These are phyloP conservation scores for Ametastegia equiseti DNA, from an alignment of 2,888 invertebrate species.

Conservation along the genomic window DNA sequence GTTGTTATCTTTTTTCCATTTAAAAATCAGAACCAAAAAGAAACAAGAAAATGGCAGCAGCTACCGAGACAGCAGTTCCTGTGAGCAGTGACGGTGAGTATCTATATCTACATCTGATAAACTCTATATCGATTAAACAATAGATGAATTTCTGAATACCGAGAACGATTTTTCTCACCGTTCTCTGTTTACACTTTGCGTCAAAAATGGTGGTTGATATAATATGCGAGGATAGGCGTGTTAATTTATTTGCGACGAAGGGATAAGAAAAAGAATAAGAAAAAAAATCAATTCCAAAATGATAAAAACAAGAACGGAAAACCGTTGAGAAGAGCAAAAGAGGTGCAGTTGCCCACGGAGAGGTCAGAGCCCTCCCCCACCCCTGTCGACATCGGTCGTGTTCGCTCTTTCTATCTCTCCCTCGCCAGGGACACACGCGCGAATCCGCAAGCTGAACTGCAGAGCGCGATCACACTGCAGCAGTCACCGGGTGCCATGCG, in stretches of 20 bases:
- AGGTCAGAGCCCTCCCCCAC: slow-evolving; percentile 68
- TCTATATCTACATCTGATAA: background rate
- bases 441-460: slow-evolving; percentile 35
- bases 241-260: background rate
- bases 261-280: background rate
- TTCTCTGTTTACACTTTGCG: background rate
- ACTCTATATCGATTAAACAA: background rate
- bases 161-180: background rate
- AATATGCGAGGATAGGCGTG: background rate
- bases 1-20: background rate
- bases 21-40: background rate
- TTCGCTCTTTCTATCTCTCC: slow-evolving; percentile 39
- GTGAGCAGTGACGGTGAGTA: slow-evolving; percentile 64
- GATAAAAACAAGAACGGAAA: background rate
- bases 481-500: background rate
- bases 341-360: slow-evolving; percentile 57
- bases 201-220: slow-evolving; percentile 28
- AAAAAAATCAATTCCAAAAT: background rate
- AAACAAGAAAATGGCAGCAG: slow-evolving; percentile 61
- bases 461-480: slow-evolving; percentile 27
- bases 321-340: background rate
- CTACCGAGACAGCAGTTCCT: slow-evolving; percentile 60
- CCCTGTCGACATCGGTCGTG: slow-evolving; percentile 47
- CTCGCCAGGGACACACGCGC: slow-evolving; percentile 37
- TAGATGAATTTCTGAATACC: background rate